phyloP scores from a whole-genome alignment of 2,888 invertebrate species.

The Tiphia femorata region DNA sequence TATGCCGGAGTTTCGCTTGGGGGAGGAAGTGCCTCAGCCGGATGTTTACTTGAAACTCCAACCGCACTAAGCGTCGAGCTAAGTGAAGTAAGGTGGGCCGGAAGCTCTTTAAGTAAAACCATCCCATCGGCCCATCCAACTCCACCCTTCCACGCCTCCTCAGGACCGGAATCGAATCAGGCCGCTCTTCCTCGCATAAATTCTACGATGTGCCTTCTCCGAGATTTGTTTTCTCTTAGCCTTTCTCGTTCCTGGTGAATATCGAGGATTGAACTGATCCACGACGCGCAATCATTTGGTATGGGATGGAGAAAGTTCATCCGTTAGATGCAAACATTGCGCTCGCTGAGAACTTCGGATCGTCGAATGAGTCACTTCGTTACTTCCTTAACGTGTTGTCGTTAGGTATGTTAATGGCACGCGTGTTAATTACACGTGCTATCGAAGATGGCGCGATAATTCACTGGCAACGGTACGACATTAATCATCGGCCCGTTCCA shows the following conservation, averaged over 20 bases:
- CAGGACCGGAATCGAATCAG: constrained; percentile 33
- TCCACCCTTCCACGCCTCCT: neutral
- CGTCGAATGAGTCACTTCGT: too few relatives aligned
- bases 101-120: constrained; percentile 53
- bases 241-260: constrained; percentile 34
- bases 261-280: constrained; percentile 42
- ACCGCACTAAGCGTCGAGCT: constrained; percentile 42
- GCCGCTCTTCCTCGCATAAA: constrained; percentile 36
- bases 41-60: constrained; percentile 55
- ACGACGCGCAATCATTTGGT: neutral
- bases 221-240: constrained; percentile 42
- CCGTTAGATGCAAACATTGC: too few relatives aligned
- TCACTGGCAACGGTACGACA: too few relatives aligned
- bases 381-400: too few relatives aligned
- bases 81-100: constrained; percentile 51
- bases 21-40: constrained; percentile 44
- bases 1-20: constrained; percentile 45
- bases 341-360: too few relatives aligned
- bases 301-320: too few relatives aligned
- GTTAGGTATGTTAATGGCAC: too few relatives aligned
- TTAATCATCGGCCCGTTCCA: too few relatives aligned
- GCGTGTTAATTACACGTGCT: too few relatives aligned
- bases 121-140: constrained; percentile 27
- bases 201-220: constrained; percentile 26
- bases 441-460: too few relatives aligned